Percentiles rank a stretch among this genome's conserved stretches.
These are phyloP conservation scores for Sorex maritimensis DNA, from an alignment of 2,797 vertebrate genomes.

Conservation along the genomic window DNA sequence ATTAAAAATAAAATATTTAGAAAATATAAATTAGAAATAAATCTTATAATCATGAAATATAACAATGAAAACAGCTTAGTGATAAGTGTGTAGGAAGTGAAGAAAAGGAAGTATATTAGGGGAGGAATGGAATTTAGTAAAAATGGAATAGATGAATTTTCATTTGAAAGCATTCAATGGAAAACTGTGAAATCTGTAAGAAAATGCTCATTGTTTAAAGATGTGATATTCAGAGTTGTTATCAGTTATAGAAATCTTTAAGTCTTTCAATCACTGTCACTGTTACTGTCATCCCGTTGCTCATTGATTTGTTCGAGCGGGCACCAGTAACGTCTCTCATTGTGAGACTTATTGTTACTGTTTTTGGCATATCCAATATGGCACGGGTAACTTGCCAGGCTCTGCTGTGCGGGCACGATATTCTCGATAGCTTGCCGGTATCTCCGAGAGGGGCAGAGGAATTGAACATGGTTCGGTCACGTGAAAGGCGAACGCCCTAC, in stretches of 20 bases:
- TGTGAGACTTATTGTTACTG: too few species aligned
- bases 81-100: background rate
- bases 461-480: too few species aligned
- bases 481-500: too few species aligned
- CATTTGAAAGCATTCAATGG: background rate
- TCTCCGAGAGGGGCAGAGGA: too few species aligned
- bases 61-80: background rate
- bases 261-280: background rate
- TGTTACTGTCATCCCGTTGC: too few species aligned
- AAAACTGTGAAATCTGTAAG: background rate
- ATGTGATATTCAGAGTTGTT: background rate
- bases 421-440: too few species aligned
- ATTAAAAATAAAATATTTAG: background rate
- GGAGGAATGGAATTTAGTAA: background rate
- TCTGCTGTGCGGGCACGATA: too few species aligned
- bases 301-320: too few species aligned
- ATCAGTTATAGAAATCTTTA: background rate
- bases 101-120: background rate
- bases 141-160: background rate
- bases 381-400: too few species aligned
- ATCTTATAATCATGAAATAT: background rate
- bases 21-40: background rate
- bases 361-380: too few species aligned
- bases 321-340: too few species aligned
- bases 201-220: constrained; percentile 23